These are phyloP conservation scores for Sphinx pinastri DNA, from an alignment of 2,888 invertebrate species.

Conservation along the genomic window DNA sequence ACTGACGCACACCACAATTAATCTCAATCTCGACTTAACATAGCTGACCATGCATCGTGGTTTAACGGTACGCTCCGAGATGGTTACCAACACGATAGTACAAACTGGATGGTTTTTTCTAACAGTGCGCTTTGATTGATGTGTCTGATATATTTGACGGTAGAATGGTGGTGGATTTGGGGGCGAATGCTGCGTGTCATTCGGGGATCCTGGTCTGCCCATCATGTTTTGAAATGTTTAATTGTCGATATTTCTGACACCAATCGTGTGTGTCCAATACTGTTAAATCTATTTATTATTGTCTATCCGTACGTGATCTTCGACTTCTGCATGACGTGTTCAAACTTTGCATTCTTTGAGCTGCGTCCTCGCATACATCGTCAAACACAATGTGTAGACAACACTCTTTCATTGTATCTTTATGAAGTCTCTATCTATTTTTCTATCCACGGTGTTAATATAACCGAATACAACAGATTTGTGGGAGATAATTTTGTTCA, in stretches of 20 bases:
- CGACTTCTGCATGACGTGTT: no score
- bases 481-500: no score
- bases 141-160: constrained; percentile 21
- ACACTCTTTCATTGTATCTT: no score
- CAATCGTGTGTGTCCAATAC: no score
- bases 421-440: no score
- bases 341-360: no score
- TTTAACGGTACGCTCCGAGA: constrained; percentile 45
- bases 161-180: constrained; percentile 5
- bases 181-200: constrained; percentile 12
- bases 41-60: neutral
- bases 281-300: no score
- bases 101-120: constrained; percentile 5
- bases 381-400: no score
- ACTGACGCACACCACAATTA: neutral
- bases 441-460: no score
- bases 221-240: neutral
- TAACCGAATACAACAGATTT: no score
- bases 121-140: constrained; percentile 18
- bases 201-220: neutral
- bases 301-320: no score
- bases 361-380: no score
- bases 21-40: neutral
- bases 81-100: constrained; percentile 1
- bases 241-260: neutral